Conservation (phyloP, 2,888 invertebrate genomes). For the Ptychoptera albimana region DNA sequence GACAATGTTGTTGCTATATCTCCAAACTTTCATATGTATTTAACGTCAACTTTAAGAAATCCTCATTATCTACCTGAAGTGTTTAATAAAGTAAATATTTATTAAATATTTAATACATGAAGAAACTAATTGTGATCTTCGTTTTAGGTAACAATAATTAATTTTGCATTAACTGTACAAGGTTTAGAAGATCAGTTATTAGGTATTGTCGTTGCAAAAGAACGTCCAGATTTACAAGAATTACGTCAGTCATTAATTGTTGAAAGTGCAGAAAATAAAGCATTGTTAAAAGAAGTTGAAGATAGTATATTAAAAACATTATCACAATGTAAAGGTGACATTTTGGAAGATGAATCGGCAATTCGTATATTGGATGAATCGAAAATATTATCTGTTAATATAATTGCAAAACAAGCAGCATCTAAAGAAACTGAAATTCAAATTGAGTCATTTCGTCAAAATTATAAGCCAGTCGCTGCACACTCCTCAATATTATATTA, state of each 20-base stretch:
- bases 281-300: conserved; percentile 69
- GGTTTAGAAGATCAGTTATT: conserved; percentile 76
- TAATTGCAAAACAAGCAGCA: conserved; percentile 67
- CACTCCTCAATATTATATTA: conserved; percentile 79
- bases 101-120: neutral
- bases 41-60: conserved; percentile 78
- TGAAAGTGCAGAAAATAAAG: conserved; percentile 63
- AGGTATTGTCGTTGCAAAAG: conserved; percentile 76
- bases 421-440: conserved; percentile 68
- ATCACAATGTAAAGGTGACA: conserved; percentile 69
- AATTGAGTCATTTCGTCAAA: conserved; percentile 64
- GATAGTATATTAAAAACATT: conserved; percentile 76
- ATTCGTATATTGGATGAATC: conserved; percentile 78
- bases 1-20: conserved; percentile 71
- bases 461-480: conserved; percentile 73
- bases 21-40: conserved; percentile 61
- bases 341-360: conserved; percentile 80
- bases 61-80: conserved; percentile 81
- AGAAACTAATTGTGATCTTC: neutral
- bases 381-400: conserved; percentile 64
- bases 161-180: conserved; percentile 62
- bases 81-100: conserved; percentile 48
- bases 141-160: conserved; percentile 49
- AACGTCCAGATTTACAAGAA: conserved; percentile 78
- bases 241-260: conserved; percentile 62